Evolutionary conservation across 2,888 invertebrate species (phyloP).

Genomic region (Drosophila borborema): DNA sequence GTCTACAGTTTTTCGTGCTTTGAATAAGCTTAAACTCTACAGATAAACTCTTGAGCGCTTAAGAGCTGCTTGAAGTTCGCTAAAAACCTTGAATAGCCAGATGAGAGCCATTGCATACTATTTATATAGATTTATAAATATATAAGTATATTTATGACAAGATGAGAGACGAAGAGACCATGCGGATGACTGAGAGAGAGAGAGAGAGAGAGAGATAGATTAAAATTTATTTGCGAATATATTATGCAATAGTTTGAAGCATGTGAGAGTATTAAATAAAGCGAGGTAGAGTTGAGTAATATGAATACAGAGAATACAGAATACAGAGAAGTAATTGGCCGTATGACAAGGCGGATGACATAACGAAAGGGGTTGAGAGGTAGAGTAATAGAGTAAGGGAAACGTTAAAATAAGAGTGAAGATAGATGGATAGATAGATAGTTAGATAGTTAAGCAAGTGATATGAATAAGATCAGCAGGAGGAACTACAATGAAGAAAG

Average conservation of each 20-base stretch:
- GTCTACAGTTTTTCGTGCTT: not conserved
- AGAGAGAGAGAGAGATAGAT: not conserved
- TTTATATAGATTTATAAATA: not conserved
- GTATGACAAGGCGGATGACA: not conserved
- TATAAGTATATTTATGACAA: not conserved
- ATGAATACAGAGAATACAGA: not conserved
- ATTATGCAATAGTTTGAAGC: not conserved
- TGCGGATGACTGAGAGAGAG: not conserved
- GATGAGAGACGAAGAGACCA: not conserved
- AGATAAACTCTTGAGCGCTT: slow-evolving; percentile 12
- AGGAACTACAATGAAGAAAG: not conserved
- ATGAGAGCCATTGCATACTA: slow-evolving; percentile 4
- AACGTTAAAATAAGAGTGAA: not conserved
- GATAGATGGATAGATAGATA: too few relatives aligned
- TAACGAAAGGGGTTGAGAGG: not conserved
- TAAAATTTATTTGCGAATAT: not conserved
- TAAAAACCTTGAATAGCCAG: slow-evolving; percentile 7
- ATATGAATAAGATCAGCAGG: not conserved
- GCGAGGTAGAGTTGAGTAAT: not conserved
- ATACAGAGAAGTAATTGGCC: not conserved
- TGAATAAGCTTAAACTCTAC: not conserved
- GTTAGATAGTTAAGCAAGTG: too few relatives aligned
- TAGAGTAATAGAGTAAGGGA: not conserved
- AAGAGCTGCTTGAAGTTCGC: slow-evolving; percentile 1
- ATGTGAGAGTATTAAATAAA: too few relatives aligned